phyloP scores from a whole-genome alignment of 2,113 vertebrate species.

The Eubucco bourcierii region DNA sequence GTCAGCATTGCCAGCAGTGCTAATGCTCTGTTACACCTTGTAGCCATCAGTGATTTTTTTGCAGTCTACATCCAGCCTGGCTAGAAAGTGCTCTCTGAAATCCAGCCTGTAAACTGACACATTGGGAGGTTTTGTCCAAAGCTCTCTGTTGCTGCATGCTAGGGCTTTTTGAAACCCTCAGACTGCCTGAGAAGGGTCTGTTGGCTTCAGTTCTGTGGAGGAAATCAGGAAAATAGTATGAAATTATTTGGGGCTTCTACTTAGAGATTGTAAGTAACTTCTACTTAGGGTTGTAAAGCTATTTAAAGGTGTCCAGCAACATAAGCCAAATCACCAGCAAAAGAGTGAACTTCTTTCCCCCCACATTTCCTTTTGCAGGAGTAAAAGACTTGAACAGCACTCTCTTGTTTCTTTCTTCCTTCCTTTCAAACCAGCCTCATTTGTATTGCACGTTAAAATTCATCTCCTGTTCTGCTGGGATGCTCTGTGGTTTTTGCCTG shows the following conservation, averaged over 20 bases:
- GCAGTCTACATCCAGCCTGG: background rate
- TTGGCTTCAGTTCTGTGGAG: background rate
- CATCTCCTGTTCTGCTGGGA: background rate
- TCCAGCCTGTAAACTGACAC: background rate
- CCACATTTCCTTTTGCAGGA: background rate
- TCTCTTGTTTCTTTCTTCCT: background rate
- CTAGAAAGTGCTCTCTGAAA: background rate
- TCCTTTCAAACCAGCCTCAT: background rate
- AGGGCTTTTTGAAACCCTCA: background rate
- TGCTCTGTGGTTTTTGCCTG: background rate
- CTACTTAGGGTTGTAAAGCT: background rate
- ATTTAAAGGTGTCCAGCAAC: conserved; percentile 27
- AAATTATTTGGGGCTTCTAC: background rate
- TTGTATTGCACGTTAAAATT: conserved; percentile 23
- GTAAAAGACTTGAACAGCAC: background rate
- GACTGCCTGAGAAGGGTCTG: background rate
- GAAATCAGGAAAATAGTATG: background rate
- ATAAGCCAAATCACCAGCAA: background rate
- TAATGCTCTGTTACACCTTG: background rate
- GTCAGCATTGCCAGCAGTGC: background rate
- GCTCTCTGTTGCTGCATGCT: background rate
- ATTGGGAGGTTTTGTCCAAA: background rate
- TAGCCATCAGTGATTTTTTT: background rate
- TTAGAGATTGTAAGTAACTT: no score
- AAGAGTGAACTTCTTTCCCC: background rate